Conservation (phyloP, 2,888 invertebrate genomes). For the Uloborus plumipes region DNA sequence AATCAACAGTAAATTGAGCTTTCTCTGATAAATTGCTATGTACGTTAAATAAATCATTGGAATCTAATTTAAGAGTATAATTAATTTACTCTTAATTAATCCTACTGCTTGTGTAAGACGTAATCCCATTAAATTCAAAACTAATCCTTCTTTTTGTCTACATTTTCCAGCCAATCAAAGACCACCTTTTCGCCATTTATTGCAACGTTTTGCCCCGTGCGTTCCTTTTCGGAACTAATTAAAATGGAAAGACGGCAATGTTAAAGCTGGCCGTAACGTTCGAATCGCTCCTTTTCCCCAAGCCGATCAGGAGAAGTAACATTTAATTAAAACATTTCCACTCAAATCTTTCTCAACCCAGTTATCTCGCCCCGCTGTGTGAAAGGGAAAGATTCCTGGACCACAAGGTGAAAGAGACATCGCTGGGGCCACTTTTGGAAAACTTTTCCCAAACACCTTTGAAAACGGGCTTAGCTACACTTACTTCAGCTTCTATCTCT, state of each 20-base stretch:
- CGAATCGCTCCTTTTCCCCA: constrained; percentile 3
- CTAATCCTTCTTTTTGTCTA: too few species aligned
- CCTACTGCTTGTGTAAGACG: too few species aligned
- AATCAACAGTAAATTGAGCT: too few species aligned
- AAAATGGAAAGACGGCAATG: background rate
- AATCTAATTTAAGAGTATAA: too few species aligned
- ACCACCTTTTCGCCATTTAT: too few species aligned
- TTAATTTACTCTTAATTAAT: too few species aligned
- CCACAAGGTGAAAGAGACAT: background rate
- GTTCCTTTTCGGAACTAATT: constrained; percentile 8
- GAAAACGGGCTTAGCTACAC: constrained; percentile 4
- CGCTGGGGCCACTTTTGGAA: background rate
- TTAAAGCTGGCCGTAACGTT: background rate
- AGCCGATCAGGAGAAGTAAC: constrained; percentile 2
- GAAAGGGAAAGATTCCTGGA: too few species aligned
- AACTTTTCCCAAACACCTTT: constrained; percentile 12
- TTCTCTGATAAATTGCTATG: too few species aligned
- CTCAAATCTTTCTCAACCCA: constrained; percentile 22
- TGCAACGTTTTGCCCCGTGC: background rate
- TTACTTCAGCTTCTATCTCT: constrained; percentile 22
- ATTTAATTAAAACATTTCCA: constrained; percentile 53
- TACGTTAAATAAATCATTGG: too few species aligned
- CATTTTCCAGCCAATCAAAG: too few species aligned
- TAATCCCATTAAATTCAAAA: too few species aligned
- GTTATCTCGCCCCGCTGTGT: constrained; percentile 4